phyloP scores from a whole-genome alignment of 2,888 invertebrate species.

The Folsomia manolachei region DNA sequence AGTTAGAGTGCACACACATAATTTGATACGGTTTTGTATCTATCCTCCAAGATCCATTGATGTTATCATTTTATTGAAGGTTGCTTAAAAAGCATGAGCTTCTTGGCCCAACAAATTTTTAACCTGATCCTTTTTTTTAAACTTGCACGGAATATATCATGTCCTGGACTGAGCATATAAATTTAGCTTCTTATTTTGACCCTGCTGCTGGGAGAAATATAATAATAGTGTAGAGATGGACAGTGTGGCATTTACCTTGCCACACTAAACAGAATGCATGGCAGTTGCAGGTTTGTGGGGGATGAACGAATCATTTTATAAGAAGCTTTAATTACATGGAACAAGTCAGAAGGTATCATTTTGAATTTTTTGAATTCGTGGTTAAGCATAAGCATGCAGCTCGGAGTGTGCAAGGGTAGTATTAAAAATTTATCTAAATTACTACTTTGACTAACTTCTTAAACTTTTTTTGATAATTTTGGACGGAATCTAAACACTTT shows the following conservation, averaged over 20 bases:
- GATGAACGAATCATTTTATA: not conserved
- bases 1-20: not conserved
- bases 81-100: not conserved
- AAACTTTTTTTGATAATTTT: not conserved
- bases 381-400: not conserved
- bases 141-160: not conserved
- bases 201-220: not conserved
- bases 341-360: slow-evolving; percentile 10
- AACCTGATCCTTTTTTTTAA: too few relatives aligned
- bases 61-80: not conserved
- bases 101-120: not conserved
- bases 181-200: not conserved
- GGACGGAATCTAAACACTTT: not conserved
- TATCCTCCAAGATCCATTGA: too few relatives aligned
- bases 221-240: not conserved
- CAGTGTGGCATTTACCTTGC: too few relatives aligned
- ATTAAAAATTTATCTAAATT: slow-evolving; percentile 19
- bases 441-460: not conserved
- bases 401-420: slow-evolving; percentile 18
- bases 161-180: not conserved
- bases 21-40: not conserved
- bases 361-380: slow-evolving; percentile 12
- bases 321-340: slow-evolving; percentile 15
- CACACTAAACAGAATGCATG: too few relatives aligned
- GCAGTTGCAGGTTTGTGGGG: not conserved